These are phyloP conservation scores for Pachymerium ferrugineum DNA, from an alignment of 2,888 invertebrate genomes.

Conservation along the genomic window DNA sequence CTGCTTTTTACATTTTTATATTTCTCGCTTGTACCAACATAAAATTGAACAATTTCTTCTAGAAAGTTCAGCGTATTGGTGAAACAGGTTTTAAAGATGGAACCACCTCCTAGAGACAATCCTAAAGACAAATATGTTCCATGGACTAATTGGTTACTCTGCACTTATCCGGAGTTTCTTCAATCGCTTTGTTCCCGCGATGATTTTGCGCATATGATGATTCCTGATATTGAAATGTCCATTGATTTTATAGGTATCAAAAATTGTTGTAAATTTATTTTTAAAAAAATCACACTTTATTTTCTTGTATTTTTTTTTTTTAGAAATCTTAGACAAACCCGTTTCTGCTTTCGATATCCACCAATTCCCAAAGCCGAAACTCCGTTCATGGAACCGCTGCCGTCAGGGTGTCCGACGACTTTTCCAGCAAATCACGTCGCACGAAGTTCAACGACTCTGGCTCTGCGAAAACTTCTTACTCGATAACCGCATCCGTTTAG, in stretches of 20 bases:
- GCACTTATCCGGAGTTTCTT: background rate
- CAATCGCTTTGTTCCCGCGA: background rate
- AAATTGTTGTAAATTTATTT: background rate
- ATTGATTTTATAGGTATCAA: background rate
- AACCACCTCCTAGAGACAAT: background rate
- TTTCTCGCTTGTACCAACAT: background rate
- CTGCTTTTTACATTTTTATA: background rate
- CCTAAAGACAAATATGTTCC: background rate
- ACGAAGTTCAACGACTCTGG: conserved; percentile 6
- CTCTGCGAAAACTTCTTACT: background rate
- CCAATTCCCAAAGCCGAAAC: background rate
- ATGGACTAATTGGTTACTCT: conserved; percentile 23
- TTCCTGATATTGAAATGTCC: background rate
- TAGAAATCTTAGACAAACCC: conserved; percentile 20
- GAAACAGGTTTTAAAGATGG: background rate
- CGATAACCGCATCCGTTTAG: background rate
- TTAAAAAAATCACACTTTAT: background rate
- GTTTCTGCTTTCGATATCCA: background rate
- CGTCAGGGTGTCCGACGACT: background rate
- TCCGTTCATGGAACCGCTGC: background rate
- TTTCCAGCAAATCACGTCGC: conserved; percentile 5
- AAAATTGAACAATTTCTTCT: background rate
- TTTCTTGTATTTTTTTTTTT: background rate
- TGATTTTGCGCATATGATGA: background rate
- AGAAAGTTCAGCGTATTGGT: background rate